Conservation (phyloP, 2,113 vertebrate genomes). For the Pedetes capensis region DNA sequence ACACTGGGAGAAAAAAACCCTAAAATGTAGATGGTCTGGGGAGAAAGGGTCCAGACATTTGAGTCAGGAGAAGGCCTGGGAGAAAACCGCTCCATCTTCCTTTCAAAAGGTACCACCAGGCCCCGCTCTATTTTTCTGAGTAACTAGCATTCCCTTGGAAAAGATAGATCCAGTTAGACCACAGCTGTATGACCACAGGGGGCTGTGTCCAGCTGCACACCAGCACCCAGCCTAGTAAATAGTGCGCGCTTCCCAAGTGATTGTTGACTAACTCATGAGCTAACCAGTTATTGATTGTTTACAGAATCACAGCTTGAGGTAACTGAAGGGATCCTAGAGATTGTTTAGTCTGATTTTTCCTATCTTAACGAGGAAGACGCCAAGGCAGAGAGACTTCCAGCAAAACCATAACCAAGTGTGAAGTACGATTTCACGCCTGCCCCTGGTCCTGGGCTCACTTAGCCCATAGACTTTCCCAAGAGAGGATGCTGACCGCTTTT, state of each 20-base stretch:
- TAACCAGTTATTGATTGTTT: neutral
- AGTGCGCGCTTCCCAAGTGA: neutral
- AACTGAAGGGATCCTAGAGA: neutral
- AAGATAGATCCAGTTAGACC: too few species aligned
- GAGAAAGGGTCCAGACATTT: neutral
- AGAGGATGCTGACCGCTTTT: neutral
- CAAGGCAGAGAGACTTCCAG: neutral
- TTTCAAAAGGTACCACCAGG: neutral
- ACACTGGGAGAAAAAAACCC: neutral
- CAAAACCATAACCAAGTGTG: too few species aligned
- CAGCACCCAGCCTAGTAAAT: too few species aligned
- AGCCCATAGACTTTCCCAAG: neutral
- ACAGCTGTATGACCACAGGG: neutral
- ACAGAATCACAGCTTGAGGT: neutral
- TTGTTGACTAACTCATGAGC: neutral
- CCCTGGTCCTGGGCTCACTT: neutral
- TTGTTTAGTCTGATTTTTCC: neutral
- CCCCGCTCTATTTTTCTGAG: neutral
- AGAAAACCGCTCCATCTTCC: neutral
- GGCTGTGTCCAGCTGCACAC: neutral
- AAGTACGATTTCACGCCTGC: too few species aligned
- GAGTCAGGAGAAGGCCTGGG: neutral
- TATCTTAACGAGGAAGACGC: neutral
- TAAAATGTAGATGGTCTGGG: neutral
- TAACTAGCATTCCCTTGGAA: neutral